Evolutionary conservation across 2,888 invertebrate species (phyloP), one percentile per base, ranked within the genome.

Genomic region (Yponomeuta sedellus): DNA sequence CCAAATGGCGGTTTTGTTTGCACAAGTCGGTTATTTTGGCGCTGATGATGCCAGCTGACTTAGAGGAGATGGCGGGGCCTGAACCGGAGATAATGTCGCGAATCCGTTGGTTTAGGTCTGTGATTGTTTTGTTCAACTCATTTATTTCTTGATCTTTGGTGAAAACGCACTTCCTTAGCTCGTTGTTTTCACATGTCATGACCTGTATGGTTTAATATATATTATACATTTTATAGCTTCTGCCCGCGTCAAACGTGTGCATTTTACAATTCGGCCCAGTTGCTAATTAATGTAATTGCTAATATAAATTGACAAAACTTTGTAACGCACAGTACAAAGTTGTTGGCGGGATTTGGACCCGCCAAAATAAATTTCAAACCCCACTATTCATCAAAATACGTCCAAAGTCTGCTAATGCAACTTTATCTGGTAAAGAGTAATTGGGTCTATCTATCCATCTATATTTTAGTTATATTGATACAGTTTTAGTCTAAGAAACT

Each of bases 11-110:
- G 64, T 94, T 92, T 75, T 93, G 94, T 77, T 94, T 94, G 72
- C 93, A 94, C 8, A 95, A 82, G 66, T 94, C 94, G 0, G 94
- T 92, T 68, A 95, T 93, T 83, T 94, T 94, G n/a, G 92, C 86
- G 59, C 93, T 92, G 1, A 93, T 93, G 10, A 93, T 75, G 39
- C 93, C 92, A 8, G 91, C 90, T 0, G 92, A 88, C 73, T 91
- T 86, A 1, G 88, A 83, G 10, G 90, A 89, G 69, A 91, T 88
- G 1, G 87, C 86, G 1, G 91, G 88, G 0, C 91, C 88, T 4
- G 82, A 75, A 0, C 86, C 85, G 12, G 88, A 85, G 70, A 92
- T 91, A 1, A 92, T 89, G 69, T 92, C 92, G 40, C 91, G 86
- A n/a, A 92, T 85, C 44, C 92, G 81, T 70, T 84, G 83, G 62